A percentile compares a stretch with the other conserved stretches of the same genome.
These are phyloP conservation scores for Tachysurus vachellii DNA, from an alignment of 2,113 vertebrate genomes.

Conservation along the genomic window DNA sequence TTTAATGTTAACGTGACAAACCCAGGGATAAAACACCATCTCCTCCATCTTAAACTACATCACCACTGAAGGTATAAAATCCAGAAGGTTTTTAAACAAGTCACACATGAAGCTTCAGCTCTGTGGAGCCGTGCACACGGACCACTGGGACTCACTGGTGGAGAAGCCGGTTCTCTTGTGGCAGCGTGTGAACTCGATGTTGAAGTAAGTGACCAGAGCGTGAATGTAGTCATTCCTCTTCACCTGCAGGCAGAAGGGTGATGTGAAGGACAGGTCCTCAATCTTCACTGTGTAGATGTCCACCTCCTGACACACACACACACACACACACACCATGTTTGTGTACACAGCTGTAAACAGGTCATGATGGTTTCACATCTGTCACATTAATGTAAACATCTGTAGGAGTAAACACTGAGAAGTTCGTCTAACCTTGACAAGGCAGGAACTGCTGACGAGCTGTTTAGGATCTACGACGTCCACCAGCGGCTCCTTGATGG, in stretches of 20 bases:
- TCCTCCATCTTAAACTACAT: neutral
- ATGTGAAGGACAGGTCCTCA: constrained; percentile 90
- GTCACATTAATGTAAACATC: neutral
- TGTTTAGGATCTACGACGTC: constrained; percentile 93
- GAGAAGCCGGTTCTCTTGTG: constrained; percentile 94
- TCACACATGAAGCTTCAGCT: no score
- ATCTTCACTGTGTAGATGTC: constrained; percentile 94
- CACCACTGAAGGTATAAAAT: no score
- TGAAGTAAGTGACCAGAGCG: constrained; percentile 90
- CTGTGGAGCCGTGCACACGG: no score
- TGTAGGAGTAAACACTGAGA: neutral
- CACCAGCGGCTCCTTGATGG: constrained; percentile 89
- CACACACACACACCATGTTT: neutral
- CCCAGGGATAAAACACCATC: neutral
- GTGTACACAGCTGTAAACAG: neutral
- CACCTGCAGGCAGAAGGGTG: constrained; percentile 92
- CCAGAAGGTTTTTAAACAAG: no score
- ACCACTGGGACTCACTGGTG: constrained; percentile 76
- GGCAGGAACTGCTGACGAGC: constrained; percentile 87
- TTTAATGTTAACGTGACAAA: no score
- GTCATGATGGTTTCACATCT: neutral
- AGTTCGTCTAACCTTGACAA: constrained; percentile 82
- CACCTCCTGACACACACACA: constrained; percentile 76
- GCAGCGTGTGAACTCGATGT: constrained; percentile 93
- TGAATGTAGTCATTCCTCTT: constrained; percentile 92